Base-by-base conservation (phyloP, 2,888 invertebrate species). In the Catocala nupta region DNA sequence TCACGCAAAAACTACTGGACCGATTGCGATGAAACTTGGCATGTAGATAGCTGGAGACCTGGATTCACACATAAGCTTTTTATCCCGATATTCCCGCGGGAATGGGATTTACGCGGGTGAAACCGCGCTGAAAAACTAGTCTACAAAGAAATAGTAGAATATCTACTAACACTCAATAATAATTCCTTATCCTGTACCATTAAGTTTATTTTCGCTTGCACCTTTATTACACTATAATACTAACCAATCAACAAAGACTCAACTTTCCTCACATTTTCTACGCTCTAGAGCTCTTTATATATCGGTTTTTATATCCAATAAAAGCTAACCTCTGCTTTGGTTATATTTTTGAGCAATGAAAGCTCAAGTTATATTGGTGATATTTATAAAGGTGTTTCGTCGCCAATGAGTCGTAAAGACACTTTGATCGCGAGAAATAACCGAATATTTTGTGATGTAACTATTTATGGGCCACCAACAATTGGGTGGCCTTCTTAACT, bases 341-440 rank as follows among this genome's bases (percentile, higher is more conserved):
- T 5, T 34, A 43, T 36, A 5, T 42, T 42, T 52, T 0, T 16
- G 1, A 16, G 5, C 9, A n/a, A 0, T 5, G 5, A 10, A 33
- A 48, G 11, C 0, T 53, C 10, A 42, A 5, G 51, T 56, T 61
- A 48, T 34, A 1, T 36, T 43, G 16, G 56, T 2, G 5, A 13
- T n/a, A 5, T 55, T 34, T 59, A 70, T 58, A 55, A 55, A 51
- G 51, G 48, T 64, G 36, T 60, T 50, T 58, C 36, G 16, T 55
- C n/a, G 42, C 5, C 59, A 53, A 52, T 66, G 58, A 48, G 43
- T 59, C 67, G 60, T 58, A 54, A 57, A 66, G 54, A 57, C 58
- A 43, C 43, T 61, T 25, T 54, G 62, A 66, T 70, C 36, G 47
- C 43, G 16, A 13, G n/a, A 59, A 51, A 70, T 66, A 70, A 34